These are phyloP conservation scores for Plectropomus leopardus DNA, from an alignment of 2,113 vertebrate genomes.

Conservation along the genomic window DNA sequence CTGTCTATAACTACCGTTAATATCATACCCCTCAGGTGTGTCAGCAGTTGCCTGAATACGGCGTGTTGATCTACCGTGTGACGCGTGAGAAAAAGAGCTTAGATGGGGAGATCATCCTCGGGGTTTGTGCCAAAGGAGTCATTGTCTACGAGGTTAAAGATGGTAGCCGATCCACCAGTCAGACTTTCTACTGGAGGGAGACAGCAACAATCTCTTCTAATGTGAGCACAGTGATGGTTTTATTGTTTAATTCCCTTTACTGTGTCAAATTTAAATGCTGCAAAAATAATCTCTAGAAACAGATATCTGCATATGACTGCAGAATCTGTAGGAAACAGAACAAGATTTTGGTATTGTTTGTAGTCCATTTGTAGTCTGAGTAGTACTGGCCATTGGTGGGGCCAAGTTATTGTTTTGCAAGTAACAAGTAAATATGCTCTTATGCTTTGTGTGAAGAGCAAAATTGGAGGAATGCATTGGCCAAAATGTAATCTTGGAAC, in stretches of 20 bases:
- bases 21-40: conserved; percentile 78
- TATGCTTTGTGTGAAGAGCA: no score
- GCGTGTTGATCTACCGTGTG: conserved; percentile 87
- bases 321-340: no score
- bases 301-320: no score
- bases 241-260: neutral
- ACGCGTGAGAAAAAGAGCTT: conserved; percentile 87
- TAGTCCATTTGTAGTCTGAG: no score
- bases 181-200: conserved; percentile 90
- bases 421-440: no score
- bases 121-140: conserved; percentile 92
- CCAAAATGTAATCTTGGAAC: no score
- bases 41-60: conserved; percentile 91
- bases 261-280: neutral
- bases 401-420: no score
- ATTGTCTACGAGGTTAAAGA: conserved; percentile 90
- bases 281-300: neutral
- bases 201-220: conserved; percentile 89
- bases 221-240: conserved; percentile 79
- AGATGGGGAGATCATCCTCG: conserved; percentile 86
- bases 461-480: no score
- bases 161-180: conserved; percentile 82
- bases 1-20: neutral
- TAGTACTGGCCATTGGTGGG: no score
- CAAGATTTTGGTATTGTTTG: no score